phyloP scores from a whole-genome alignment of 2,797 vertebrate species.

The Hozukius guyotensis region DNA sequence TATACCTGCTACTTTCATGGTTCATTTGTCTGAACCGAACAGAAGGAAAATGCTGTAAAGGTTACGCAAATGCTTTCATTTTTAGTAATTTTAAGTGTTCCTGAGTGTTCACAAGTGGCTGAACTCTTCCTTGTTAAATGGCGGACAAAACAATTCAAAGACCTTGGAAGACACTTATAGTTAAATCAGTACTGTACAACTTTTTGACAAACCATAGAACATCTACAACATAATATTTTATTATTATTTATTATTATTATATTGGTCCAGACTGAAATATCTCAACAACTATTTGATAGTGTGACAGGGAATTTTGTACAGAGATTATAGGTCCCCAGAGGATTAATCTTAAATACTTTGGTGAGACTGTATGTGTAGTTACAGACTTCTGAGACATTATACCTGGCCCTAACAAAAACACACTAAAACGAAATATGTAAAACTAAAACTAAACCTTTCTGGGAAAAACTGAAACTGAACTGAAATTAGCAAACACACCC shows the following conservation, averaged over 20 bases:
- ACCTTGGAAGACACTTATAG: neutral
- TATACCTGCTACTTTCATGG: neutral
- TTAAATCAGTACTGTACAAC: neutral
- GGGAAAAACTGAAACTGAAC: no score
- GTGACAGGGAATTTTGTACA: neutral
- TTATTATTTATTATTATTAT: no score
- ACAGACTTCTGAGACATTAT: no score
- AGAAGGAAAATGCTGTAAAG: neutral
- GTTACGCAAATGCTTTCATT: neutral
- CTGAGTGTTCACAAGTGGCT: conserved; percentile 7
- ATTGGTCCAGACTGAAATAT: neutral
- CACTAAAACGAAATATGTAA: no score
- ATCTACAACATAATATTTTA: neutral
- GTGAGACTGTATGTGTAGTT: neutral
- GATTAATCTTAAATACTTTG: neutral
- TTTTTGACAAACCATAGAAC: neutral
- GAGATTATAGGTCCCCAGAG: neutral
- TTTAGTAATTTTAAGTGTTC: neutral
- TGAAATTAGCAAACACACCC: no score
- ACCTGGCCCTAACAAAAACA: no score
- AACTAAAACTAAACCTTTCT: no score
- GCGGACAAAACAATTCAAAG: neutral
- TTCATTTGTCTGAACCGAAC: neutral
- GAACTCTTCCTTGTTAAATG: conserved; percentile 7
- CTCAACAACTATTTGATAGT: neutral